Evolutionary conservation across 92 coral and sea anemone genomes (phyloP).

Genomic region (Parazoanthus darwini): DNA sequence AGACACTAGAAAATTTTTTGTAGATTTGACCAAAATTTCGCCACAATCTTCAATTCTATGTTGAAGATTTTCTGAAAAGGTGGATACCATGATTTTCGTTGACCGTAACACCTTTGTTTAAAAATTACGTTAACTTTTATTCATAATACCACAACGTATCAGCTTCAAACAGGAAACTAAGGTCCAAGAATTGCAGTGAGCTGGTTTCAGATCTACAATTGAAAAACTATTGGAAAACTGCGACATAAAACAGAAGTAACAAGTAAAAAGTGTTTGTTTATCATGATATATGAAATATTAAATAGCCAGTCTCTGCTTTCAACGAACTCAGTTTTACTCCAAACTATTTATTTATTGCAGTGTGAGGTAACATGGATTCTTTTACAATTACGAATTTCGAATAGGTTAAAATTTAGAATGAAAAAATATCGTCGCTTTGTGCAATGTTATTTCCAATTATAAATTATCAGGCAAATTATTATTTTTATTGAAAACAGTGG

Average conservation of each 20-base stretch:
- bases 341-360: background rate
- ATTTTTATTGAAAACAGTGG: too few relatives aligned
- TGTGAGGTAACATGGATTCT: constrained; percentile 18
- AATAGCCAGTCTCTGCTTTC: background rate
- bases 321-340: background rate
- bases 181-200: constrained; percentile 39
- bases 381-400: background rate
- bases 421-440: background rate
- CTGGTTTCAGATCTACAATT: constrained; percentile 27
- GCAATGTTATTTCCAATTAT: background rate
- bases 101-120: background rate
- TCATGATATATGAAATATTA: too few relatives aligned
- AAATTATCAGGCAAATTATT: background rate
- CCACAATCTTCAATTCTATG: too few relatives aligned
- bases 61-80: too few relatives aligned
- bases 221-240: too few relatives aligned
- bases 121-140: too few relatives aligned
- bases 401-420: background rate
- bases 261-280: too few relatives aligned
- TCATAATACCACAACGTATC: background rate
- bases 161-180: background rate
- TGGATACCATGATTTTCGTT: too few relatives aligned
- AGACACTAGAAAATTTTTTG: too few relatives aligned
- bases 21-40: too few relatives aligned
- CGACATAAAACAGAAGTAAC: too few relatives aligned